phyloP scores from a whole-genome alignment of 2,113 vertebrate genomes.

The Oplegnathus fasciatus region DNA sequence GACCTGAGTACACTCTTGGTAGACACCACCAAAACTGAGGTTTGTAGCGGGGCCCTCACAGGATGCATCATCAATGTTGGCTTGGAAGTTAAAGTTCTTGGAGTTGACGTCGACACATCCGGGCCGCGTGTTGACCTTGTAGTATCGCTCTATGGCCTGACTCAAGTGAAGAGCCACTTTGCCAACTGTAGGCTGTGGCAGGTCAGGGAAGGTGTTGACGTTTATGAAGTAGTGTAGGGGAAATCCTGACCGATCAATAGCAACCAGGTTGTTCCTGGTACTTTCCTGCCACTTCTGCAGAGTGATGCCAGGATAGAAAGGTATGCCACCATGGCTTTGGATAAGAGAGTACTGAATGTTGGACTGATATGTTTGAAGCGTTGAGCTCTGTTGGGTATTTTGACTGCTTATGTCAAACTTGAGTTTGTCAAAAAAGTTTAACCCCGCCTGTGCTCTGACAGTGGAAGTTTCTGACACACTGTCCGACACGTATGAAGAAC shows the following conservation, averaged over 20 bases:
- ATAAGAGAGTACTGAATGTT: slow-evolving; percentile 89
- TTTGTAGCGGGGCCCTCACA: slow-evolving; percentile 86
- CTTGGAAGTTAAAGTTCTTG: slow-evolving; percentile 92
- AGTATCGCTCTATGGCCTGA: slow-evolving; percentile 87
- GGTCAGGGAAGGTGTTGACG: slow-evolving; percentile 81
- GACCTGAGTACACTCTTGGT: slow-evolving; percentile 83
- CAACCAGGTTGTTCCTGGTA: slow-evolving; percentile 90
- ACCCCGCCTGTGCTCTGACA: slow-evolving; percentile 79
- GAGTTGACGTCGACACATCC: slow-evolving; percentile 88
- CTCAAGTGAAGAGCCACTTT: slow-evolving; percentile 83
- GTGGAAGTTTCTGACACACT: slow-evolving; percentile 55
- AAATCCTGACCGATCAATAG: slow-evolving; percentile 90
- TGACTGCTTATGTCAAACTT: slow-evolving; percentile 67
- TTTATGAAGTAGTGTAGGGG: slow-evolving; percentile 89
- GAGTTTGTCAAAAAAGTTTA: slow-evolving; percentile 85
- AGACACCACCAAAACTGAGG: slow-evolving; percentile 92
- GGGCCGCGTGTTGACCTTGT: slow-evolving; percentile 88
- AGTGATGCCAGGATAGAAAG: slow-evolving; percentile 94
- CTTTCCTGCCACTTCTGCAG: slow-evolving; percentile 92
- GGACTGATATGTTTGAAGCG: slow-evolving; percentile 83
- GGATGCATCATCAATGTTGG: slow-evolving; percentile 89
- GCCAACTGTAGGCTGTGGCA: slow-evolving; percentile 86
- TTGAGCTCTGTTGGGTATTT: slow-evolving; percentile 18
- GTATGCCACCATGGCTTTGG: slow-evolving; percentile 85
- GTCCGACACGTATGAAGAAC: slow-evolving; percentile 84